phyloP scores from a whole-genome alignment of 37 sponge, comb jelly and placozoan species.

The Oopsacas minuta region DNA sequence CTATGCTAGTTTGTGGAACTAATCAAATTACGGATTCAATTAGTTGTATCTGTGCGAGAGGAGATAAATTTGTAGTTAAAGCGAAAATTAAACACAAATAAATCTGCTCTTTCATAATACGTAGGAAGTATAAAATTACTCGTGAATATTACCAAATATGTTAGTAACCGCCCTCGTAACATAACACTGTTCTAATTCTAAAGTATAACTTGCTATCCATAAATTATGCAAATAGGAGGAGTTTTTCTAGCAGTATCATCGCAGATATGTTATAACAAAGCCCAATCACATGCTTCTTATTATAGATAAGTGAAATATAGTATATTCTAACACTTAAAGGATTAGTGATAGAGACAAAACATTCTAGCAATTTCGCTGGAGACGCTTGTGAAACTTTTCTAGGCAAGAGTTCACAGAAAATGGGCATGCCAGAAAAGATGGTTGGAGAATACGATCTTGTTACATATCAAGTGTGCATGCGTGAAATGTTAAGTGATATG shows the following conservation, averaged over 20 bases:
- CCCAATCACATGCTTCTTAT: not conserved
- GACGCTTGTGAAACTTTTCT: not conserved
- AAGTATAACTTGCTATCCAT: not conserved
- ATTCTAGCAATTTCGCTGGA: not conserved
- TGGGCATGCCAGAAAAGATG: conserved; percentile 15
- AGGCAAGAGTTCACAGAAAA: not conserved
- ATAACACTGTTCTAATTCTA: not conserved
- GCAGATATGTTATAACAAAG: conserved; percentile 7
- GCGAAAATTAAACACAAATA: not conserved
- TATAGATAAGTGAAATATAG: not conserved
- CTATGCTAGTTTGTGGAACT: too few relatives aligned
- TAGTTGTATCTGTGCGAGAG: too few relatives aligned
- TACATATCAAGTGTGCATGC: not conserved
- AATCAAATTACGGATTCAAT: too few relatives aligned
- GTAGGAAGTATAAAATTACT: not conserved
- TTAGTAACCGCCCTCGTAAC: conserved; percentile 18
- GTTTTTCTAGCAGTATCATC: not conserved
- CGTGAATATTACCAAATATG: not conserved
- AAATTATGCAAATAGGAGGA: conserved; percentile 14
- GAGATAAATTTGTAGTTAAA: too few relatives aligned
- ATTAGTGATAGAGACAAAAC: not conserved
- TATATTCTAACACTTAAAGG: not conserved
- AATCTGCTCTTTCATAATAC: conserved; percentile 4
- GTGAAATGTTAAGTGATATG: not conserved
- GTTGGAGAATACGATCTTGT: not conserved